Evolutionary conservation across 2,888 invertebrate genomes (phyloP).

Genomic region (Morpho achilles): DNA sequence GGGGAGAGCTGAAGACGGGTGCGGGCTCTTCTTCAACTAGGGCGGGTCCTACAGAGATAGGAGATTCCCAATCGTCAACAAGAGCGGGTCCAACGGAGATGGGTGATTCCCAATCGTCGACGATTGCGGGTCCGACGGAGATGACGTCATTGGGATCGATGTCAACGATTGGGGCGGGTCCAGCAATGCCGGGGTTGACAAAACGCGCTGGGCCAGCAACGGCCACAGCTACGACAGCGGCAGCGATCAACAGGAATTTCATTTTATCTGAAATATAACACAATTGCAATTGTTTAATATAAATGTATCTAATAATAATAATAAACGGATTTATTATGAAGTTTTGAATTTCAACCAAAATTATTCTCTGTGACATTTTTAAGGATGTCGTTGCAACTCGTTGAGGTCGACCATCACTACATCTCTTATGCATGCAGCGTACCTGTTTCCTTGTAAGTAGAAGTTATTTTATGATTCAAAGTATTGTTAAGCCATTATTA

Average conservation of each 20-base stretch:
- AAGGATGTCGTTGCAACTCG: too few relatives aligned
- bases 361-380: too few relatives aligned
- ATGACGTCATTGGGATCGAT: slow-evolving; percentile 38
- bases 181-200: slow-evolving; percentile 14
- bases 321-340: background rate
- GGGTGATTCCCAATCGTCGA: slow-evolving; percentile 17
- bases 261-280: slow-evolving; percentile 8
- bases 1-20: slow-evolving; percentile 7
- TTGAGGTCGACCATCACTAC: too few relatives aligned
- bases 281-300: background rate
- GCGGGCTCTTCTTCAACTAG: slow-evolving; percentile 21
- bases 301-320: too few relatives aligned
- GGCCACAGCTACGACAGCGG: slow-evolving; percentile 28
- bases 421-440: too few relatives aligned
- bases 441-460: too few relatives aligned
- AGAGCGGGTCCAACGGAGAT: slow-evolving; percentile 28
- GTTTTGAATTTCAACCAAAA: too few relatives aligned
- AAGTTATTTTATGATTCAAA: too few relatives aligned
- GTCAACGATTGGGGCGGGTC: slow-evolving; percentile 25
- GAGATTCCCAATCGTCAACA: slow-evolving; percentile 23
- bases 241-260: slow-evolving; percentile 26
- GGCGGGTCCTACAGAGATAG: slow-evolving; percentile 35
- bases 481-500: too few relatives aligned
- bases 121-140: background rate
- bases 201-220: slow-evolving; percentile 23